Conservation (phyloP, 2,113 vertebrate species). For the Lamprologus callipterus region DNA sequence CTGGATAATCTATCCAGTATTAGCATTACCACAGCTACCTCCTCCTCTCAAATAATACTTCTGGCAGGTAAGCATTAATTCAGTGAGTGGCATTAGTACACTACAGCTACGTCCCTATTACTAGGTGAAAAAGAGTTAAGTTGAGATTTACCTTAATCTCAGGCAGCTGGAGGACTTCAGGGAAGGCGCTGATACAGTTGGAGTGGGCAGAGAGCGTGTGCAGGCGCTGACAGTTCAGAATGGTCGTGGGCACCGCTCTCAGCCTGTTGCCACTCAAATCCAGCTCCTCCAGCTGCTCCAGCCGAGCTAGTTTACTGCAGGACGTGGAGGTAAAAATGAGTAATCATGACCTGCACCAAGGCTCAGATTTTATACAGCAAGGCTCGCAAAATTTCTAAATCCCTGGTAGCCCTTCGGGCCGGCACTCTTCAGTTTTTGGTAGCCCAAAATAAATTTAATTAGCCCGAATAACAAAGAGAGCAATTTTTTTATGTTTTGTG, state of each 20-base stretch:
- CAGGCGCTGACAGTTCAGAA: constrained; percentile 86
- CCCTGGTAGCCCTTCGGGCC: too few relatives aligned
- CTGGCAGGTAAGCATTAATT: neutral
- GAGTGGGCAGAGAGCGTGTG: constrained; percentile 92
- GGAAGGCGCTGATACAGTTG: constrained; percentile 90
- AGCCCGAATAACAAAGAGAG: too few relatives aligned
- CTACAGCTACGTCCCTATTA: neutral
- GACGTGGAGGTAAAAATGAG: neutral
- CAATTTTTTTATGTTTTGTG: too few relatives aligned
- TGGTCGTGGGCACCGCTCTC: constrained; percentile 89
- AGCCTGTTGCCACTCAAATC: constrained; percentile 94
- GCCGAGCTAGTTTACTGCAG: constrained; percentile 91
- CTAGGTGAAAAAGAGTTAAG: neutral
- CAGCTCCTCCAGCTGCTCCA: constrained; percentile 94
- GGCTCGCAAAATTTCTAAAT: too few relatives aligned
- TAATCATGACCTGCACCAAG: neutral
- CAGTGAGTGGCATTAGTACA: neutral
- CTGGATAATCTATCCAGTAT: neutral
- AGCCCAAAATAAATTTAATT: too few relatives aligned
- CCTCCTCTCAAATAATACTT: neutral
- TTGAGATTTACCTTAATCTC: constrained; percentile 84
- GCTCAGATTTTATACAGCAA: neutral
- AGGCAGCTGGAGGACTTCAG: constrained; percentile 90
- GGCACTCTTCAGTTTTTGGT: too few relatives aligned
- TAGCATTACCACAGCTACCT: neutral